Base-by-base conservation (phyloP, 2,113 vertebrate species). In the Galbula dea region DNA sequence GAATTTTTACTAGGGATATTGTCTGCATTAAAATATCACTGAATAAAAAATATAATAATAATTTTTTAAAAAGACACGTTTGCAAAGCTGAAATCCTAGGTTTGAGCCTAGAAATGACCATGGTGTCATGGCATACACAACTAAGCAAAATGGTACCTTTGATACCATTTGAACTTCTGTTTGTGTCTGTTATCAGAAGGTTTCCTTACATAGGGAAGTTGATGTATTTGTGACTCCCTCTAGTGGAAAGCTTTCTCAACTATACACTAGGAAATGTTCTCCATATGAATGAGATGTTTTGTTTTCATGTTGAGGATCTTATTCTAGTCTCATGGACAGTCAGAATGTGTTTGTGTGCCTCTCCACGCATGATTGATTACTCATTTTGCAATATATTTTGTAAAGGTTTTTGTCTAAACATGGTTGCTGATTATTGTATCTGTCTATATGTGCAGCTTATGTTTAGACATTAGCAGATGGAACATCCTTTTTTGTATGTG, bases 191-290 rank as follows among this genome's bases (percentile, higher is more conserved):
- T 62, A 49, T 81, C 54, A 81, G 34, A 34, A 71, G 37, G 13
- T 59, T 71, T 83, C 59, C 17, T 63, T 71, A 15, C n/a, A 26
- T 67, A 46, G 27, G 58, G 36, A 79, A 79, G 78, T 57, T 89
- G 10, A 52, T 55, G 81, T 67, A 68, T 90, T 80, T 79, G 68
- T 90, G 74, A 76, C 88, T 85, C 93, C 93, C 94, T 93, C 94
- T 96, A 69, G 88, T 77, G 90, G 83, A 43, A 30, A 48, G 10
- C 65, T 77, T 52, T 72, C 71, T 68, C 72, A 41, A 2, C 29
- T n/a, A 9, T 68, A 7, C 30, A 10, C 16, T 36, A 29, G 39
- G 41, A 74, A 24, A 26, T 58, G 20, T 59, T 85, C 36, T 86
- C 21, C 58, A 16, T 74, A 26, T 73, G n/a, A n/a, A n/a, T n/a